Percentiles rank a stretch among this genome's conserved stretches.
Conservation (phyloP, 2,113 vertebrate species). For the Etia nguti region DNA sequence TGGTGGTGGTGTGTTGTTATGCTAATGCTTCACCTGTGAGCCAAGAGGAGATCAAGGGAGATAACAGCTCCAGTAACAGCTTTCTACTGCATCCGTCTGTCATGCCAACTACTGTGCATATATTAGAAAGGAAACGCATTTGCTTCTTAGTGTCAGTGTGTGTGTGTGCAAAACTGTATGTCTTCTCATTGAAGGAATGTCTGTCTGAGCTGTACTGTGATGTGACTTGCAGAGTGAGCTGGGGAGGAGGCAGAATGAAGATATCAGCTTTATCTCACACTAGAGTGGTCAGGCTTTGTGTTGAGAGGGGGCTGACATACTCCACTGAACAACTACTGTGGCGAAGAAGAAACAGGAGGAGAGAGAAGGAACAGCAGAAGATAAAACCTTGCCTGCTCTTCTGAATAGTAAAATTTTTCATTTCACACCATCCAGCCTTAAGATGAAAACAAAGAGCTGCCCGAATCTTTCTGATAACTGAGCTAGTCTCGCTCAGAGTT, state of each 20-base stretch:
- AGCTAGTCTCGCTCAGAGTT: not conserved
- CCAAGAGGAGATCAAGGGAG: conserved; percentile 42
- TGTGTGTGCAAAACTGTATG: not conserved
- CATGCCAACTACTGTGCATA: conserved; percentile 33
- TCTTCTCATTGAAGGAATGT: conserved; percentile 6
- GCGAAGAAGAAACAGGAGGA: not conserved
- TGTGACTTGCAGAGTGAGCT: not conserved
- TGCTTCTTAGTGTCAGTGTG: not conserved
- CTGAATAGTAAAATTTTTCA: conserved; percentile 12
- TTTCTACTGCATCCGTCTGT: conserved; percentile 31
- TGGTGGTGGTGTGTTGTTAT: not conserved
- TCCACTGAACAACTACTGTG: conserved; percentile 50
- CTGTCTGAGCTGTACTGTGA: conserved; percentile 6
- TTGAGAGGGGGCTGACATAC: conserved; percentile 32
- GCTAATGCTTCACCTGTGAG: conserved; percentile 37
- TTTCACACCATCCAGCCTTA: conserved; percentile 8
- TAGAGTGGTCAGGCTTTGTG: conserved; percentile 51
- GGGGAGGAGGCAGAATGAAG: conserved; percentile 49
- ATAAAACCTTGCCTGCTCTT: conserved; percentile 27
- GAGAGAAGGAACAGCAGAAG: not conserved
- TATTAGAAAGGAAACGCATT: conserved; percentile 54
- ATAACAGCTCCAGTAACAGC: conserved; percentile 54
- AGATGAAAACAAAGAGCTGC: not conserved
- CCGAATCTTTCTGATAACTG: not conserved
- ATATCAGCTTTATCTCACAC: conserved; percentile 60